Evolutionary conservation across 2,797 vertebrate genomes (phyloP), one percentile per base, ranked within the genome.

Genomic region (Bradypodion pumilum): DNA sequence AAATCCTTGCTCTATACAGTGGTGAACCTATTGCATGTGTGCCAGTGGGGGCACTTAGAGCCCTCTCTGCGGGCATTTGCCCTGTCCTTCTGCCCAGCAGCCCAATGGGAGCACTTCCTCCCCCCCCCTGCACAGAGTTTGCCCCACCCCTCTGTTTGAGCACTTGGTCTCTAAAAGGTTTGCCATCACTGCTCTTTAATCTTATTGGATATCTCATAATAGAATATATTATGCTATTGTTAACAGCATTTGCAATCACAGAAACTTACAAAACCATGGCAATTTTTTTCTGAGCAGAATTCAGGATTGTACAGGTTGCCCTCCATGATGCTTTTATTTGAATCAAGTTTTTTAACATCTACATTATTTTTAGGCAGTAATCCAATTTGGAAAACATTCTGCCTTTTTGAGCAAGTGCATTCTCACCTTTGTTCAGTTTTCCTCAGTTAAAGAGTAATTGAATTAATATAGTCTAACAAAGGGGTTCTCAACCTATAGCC

Each of bases 311-410:
- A 83, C 80, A 89, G 56, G 85, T 74, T 81, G 86, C 62, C 88
- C 35, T 40, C 93, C 52, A 88, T 78, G 84, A 94, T 75, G 89
- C 77, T 84, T 85, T 75, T 90, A 89, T 91, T 92, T 89, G 88
- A 90, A 78, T 84, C 83, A 91, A 92, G 91, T 85, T 87, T 85
- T 91, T 79, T 87, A 93, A 86, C 83, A 90, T 74, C 81, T 87
- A 62, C 10, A 75, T n/a, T 19, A 74, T 29, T 62, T 37, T 59
- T 10, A 37, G 66, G 9, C 76, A 88, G 69, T 4, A 88, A 72
- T 23, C 10, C 52, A 85, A 86, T 80, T 59, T 70, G 27, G 83
- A 89, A 87, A 49, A 10, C 13, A 52, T 84, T 85, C 82, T 66
- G 46, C 84, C 52, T 44, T 90, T 42, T 77, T 83, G n/a, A 83